Base-by-base conservation (phyloP, 2,797 vertebrate genomes). In the Rhinoraja longicauda region DNA sequence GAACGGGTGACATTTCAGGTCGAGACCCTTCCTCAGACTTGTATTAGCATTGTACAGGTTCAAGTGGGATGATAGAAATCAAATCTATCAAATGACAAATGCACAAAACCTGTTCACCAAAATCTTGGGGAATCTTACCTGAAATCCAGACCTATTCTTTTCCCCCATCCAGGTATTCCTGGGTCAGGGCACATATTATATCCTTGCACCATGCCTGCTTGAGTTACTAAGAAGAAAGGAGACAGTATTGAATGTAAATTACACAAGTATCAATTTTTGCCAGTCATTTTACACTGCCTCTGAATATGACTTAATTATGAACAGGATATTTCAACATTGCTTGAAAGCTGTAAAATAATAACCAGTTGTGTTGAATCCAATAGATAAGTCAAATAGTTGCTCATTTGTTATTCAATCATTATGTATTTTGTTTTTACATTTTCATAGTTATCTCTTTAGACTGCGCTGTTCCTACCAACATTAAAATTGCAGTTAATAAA, bases 121-220 rank as follows among this genome's bases (percentile, higher is more conserved):
- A 94, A 93, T 92, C 93, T 5, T 93, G 90, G 0, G 36, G 77
- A 13, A 93, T 45, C 97, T 97, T 97, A 99, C 99, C 99, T 98
- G 96, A 99, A 99, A 95, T 99, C 98, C 64, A 97, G 97, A 95
- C 99, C 99, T 98, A 99, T 99, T 96, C 98, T 98, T 97, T 99
- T 99, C 94, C 99, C 99, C 95, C 97, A 97, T 96, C 99, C 98
- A 6, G 99, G 99, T 95, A 98, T 98, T 95, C 98, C 99, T 92
- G 99, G 99, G 95, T 99, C 98, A 94, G 98, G 98, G 96, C 99
- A 99, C 98, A 99, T 98, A 97, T 99, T 99, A 96, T 98, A 98
- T 94, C 98, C 99, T 96, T 99, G 99, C 90, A 98, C 98, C 93
- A 99, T 98, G 94, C 98, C 99, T 98, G 99, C 99, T 97, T 99